Evolutionary conservation across 2,797 vertebrate genomes (phyloP).

Genomic region (Arrhamphus sclerolepis): DNA sequence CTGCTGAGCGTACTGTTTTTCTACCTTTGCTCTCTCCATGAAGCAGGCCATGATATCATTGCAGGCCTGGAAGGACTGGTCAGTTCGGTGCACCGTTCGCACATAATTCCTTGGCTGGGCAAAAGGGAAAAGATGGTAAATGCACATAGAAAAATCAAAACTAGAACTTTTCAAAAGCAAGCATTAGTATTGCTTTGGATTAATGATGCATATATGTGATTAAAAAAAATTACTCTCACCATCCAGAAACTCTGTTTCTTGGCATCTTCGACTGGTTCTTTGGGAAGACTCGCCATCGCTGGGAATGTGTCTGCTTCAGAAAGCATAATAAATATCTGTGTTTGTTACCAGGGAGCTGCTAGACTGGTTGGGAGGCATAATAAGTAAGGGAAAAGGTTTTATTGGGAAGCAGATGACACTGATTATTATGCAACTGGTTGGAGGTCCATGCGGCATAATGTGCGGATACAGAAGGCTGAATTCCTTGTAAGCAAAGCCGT

Average conservation of each 20-base stretch:
- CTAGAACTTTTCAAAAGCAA: not conserved
- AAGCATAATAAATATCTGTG: conserved; percentile 29
- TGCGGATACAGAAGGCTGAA: conserved; percentile 11
- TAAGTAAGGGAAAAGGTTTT: conserved; percentile 13
- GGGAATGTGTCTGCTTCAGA: conserved; percentile 49
- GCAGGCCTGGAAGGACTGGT: conserved; percentile 82
- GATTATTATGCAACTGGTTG: conserved; percentile 50
- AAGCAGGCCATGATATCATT: conserved; percentile 85
- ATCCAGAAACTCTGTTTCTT: conserved; percentile 83
- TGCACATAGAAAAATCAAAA: not conserved
- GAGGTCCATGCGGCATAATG: conserved; percentile 10
- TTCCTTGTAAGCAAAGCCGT: conserved; percentile 13
- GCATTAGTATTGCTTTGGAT: not conserved
- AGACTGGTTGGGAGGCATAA: conserved; percentile 49
- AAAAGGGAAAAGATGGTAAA: conserved; percentile 2
- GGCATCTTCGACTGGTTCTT: conserved; percentile 66
- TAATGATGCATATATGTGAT: not conserved
- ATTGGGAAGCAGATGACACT: conserved; percentile 42
- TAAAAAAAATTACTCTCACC: conserved; percentile 69
- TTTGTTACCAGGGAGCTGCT: conserved; percentile 30
- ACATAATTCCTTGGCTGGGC: conserved; percentile 82
- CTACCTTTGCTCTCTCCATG: conserved; percentile 85
- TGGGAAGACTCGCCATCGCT: conserved; percentile 73
- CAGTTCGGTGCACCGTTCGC: conserved; percentile 78
- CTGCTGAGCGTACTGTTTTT: conserved; percentile 84